Evolutionary conservation across 2,113 vertebrate species (phyloP).

Genomic region (Globicephala melas): DNA sequence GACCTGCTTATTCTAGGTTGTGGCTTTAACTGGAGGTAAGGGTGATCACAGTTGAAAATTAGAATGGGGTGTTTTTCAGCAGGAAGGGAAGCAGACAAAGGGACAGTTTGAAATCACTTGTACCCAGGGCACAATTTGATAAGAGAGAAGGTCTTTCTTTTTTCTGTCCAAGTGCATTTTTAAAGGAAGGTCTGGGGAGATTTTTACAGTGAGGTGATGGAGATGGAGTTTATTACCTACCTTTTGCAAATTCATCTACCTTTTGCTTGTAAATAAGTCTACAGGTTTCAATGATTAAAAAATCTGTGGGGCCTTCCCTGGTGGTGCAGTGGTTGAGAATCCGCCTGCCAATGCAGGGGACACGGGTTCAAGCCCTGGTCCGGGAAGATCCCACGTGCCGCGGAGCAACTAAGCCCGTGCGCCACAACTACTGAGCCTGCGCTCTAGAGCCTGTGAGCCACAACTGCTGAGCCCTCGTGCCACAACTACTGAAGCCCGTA

Average conservation of each 20-base stretch:
- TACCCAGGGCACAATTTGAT: not conserved
- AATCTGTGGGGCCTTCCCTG: not conserved
- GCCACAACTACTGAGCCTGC: no score
- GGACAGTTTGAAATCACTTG: not conserved
- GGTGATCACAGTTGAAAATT: not conserved
- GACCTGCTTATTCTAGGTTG: not conserved
- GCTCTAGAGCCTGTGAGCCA: no score
- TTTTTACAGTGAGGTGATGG: not conserved
- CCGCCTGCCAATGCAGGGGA: no score
- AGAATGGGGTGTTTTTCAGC: not conserved
- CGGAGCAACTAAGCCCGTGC: no score
- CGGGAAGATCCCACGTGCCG: no score
- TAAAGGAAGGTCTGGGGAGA: not conserved
- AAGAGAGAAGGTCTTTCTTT: not conserved
- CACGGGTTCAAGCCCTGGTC: no score
- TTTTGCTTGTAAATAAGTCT: not conserved
- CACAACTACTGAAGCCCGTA: no score
- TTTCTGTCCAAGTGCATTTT: not conserved
- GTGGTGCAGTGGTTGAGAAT: no score
- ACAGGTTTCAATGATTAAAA: not conserved
- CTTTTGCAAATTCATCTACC: not conserved
- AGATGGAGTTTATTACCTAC: not conserved
- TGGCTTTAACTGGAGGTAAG: not conserved
- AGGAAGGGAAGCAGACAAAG: not conserved
- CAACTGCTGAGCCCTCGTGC: no score